These are phyloP conservation scores for Scopus umbretta DNA, from an alignment of 2,113 vertebrate genomes.

Conservation along the genomic window DNA sequence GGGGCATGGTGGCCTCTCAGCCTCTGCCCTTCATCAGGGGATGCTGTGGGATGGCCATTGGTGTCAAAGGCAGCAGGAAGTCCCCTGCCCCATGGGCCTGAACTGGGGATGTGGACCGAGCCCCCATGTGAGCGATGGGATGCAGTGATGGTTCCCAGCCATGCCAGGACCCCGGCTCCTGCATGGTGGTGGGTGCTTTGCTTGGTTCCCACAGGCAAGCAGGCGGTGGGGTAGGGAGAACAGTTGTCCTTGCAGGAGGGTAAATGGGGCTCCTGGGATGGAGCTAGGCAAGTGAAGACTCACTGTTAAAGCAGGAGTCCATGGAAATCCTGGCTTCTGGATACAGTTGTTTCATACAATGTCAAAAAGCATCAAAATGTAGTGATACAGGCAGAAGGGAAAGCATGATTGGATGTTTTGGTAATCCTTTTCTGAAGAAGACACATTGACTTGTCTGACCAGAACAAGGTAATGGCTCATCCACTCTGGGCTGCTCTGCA, in stretches of 20 bases:
- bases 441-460: neutral
- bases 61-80: neutral
- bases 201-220: accelerated
- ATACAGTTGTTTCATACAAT: neutral
- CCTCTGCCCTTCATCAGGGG: neutral
- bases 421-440: conserved; percentile 39
- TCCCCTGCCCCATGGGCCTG: too few species aligned
- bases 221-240: neutral
- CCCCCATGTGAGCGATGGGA: accelerated
- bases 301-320: neutral
- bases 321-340: neutral
- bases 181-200: neutral
- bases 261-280: neutral
- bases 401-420: neutral
- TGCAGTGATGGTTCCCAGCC: neutral
- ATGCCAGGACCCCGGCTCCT: neutral
- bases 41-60: neutral
- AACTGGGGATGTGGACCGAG: neutral
- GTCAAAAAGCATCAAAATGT: neutral
- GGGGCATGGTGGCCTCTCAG: neutral
- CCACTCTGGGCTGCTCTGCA: neutral
- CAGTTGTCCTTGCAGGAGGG: neutral
- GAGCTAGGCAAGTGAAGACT: neutral
- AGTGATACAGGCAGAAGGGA: neutral
- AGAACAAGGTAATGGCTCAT: neutral